Base-by-base conservation (phyloP, 23 tunicate species). In the Corella eumyota region DNA sequence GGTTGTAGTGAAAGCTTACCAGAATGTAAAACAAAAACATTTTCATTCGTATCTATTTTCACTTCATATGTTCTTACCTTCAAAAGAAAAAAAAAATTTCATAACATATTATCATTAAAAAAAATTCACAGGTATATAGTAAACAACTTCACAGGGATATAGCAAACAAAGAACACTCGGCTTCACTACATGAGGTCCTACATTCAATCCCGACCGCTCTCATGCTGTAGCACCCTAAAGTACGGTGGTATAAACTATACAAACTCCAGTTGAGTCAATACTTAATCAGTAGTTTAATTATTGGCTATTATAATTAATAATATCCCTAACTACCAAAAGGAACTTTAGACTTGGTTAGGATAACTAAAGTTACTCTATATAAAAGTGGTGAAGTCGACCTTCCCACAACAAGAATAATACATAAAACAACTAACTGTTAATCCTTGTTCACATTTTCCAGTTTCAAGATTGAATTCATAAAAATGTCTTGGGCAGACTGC, bases 401-500 rank as follows among this genome's bases (percentile, higher is more conserved):
- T 40, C 11, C 48, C 48, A 40, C 11, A 40, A 40, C 48, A 11
- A 40, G 15, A 40, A 9, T 40, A 40, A 40, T 15, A 11, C 48
- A 40, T 40, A 9, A 19, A 51, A n/a, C 36, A 75, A 72, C 53
- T 58, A n/a, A n/a, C n/a, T n/a, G n/a, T 58, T 25, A 65, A 51
- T 45, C 62, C 60, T 65, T 75, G 44, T 21, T 61, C 62, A 2
- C 67, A 55, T 1, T 1, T 31, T 13, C 82, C 82, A 31, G 72
- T 75, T 65, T 25, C 40, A 1, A 75, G 45, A 47, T 66, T 58
- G 32, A 56, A 75, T 0, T 36, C 47, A 48, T 54, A 75, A 27
- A 52, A 19, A 48, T 75, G 82, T 73, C 82, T 65, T 3, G 82
- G 82, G 58, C 82, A 75, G 23, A 75, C 25, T 0, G 70, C 82